Percentiles rank a stretch among this genome's conserved stretches.
phyloP scores from a whole-genome alignment of 1,140 invertebrate species.

The Bombus waltoni region DNA sequence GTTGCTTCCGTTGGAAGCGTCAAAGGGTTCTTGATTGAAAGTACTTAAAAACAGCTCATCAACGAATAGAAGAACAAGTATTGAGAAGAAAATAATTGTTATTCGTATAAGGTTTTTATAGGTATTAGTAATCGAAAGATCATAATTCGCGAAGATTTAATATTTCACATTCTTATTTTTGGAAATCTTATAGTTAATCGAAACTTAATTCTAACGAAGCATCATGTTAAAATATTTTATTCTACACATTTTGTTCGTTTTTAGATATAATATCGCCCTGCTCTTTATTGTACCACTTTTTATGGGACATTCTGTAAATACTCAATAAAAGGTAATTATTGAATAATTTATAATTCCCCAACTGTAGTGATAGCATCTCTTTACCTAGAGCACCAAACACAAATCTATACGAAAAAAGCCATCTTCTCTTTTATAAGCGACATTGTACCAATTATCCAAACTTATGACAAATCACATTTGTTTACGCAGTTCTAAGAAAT shows the following conservation, averaged over 20 bases:
- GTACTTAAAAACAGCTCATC: conserved; percentile 18
- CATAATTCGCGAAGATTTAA: not conserved
- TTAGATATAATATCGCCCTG: too few relatives aligned
- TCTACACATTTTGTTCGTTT: too few relatives aligned
- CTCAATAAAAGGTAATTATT: not conserved
- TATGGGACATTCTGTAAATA: too few relatives aligned
- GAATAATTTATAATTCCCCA: not conserved
- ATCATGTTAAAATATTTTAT: not conserved
- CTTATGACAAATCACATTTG: not conserved
- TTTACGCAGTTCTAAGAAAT: not conserved
- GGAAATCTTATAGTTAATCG: not conserved
- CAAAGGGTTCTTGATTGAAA: conserved; percentile 19
- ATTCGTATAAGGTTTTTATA: too few relatives aligned
- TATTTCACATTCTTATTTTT: not conserved
- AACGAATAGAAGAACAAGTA: not conserved
- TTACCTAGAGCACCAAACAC: not conserved
- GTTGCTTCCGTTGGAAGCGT: conserved; percentile 15
- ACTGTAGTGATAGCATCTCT: not conserved
- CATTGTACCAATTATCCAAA: not conserved
- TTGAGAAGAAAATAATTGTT: not conserved
- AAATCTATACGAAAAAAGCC: not conserved
- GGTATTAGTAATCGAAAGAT: not conserved
- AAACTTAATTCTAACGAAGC: not conserved
- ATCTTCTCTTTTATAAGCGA: not conserved
- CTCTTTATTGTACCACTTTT: too few relatives aligned